Evolutionary conservation across 2,888 invertebrate genomes (phyloP).

Genomic region (Napeogenes sylphis): DNA sequence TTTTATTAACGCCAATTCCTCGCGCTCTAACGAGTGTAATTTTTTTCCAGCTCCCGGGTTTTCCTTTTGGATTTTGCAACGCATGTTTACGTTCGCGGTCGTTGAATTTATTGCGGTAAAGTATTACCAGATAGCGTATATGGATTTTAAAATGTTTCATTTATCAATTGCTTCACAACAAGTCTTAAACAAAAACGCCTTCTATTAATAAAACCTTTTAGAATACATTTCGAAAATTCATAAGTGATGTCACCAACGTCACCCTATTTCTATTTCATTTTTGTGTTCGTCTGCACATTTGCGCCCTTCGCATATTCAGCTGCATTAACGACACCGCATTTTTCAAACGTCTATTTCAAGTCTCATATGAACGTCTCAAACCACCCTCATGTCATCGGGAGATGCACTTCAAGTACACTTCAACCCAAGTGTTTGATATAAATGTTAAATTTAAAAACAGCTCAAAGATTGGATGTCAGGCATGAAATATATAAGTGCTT

Average conservation of each 20-base stretch:
- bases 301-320: constrained; percentile 67
- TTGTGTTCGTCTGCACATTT: constrained; percentile 49
- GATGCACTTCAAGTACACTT: constrained; percentile 34
- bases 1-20: constrained; percentile 72
- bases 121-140: constrained; percentile 20
- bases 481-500: neutral
- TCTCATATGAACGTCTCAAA: constrained; percentile 21
- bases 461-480: neutral
- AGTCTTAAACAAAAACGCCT: constrained; percentile 2
- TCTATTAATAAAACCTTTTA: no score
- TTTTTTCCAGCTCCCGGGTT: constrained; percentile 45
- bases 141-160: constrained; percentile 12
- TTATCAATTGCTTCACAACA: constrained; percentile 11
- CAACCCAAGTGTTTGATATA: constrained; percentile 19
- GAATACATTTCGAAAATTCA: constrained; percentile 37
- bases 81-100: constrained; percentile 27
- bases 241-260: constrained; percentile 43
- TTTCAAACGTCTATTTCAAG: constrained; percentile 45
- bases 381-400: constrained; percentile 31
- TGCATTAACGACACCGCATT: constrained; percentile 62
- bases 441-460: constrained; percentile 19
- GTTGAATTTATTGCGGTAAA: constrained; percentile 25
- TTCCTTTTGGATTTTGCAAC: constrained; percentile 35
- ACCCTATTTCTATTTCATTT: constrained; percentile 55
- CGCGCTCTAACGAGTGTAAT: constrained; percentile 62